Conservation (phyloP, 2,888 invertebrate species). For the Drosophila neonasuta region DNA sequence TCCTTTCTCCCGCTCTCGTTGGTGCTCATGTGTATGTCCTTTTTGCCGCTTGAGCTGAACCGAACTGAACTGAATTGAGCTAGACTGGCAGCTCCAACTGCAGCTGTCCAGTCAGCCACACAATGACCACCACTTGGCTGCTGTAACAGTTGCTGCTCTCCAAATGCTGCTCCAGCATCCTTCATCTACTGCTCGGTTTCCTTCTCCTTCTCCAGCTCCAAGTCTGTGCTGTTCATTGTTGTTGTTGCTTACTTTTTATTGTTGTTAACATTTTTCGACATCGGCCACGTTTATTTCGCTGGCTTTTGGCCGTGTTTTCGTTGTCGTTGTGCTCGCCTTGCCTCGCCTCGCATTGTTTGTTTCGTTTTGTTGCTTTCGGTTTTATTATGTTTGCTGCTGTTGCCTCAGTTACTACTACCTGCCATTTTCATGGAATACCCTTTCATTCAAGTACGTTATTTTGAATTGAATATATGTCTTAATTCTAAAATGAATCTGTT, state of each 20-base stretch:
- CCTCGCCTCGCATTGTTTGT: conserved; percentile 29
- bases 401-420: conserved; percentile 25
- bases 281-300: conserved; percentile 44
- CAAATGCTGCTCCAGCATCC: conserved; percentile 12
- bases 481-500: neutral
- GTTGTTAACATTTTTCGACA: conserved; percentile 50
- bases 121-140: conserved; percentile 62
- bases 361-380: conserved; percentile 43
- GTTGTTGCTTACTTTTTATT: conserved; percentile 20
- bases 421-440: conserved; percentile 33
- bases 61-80: neutral
- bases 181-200: conserved; percentile 1
- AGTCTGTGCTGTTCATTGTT: conserved; percentile 5
- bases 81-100: conserved; percentile 15
- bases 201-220: neutral
- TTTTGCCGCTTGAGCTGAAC: conserved; percentile 36
- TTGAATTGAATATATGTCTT: neutral
- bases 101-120: conserved; percentile 56
- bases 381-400: conserved; percentile 39
- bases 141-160: conserved; percentile 43
- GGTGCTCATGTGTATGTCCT: conserved; percentile 55
- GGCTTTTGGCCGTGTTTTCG: conserved; percentile 35
- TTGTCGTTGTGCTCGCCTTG: neutral
- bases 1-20: conserved; percentile 10
- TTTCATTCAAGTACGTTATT: neutral